Evolutionary conservation across 2,888 invertebrate genomes (phyloP), one percentile per base, ranked within the genome.

Genomic region (Lasioglossum zephyrum): DNA sequence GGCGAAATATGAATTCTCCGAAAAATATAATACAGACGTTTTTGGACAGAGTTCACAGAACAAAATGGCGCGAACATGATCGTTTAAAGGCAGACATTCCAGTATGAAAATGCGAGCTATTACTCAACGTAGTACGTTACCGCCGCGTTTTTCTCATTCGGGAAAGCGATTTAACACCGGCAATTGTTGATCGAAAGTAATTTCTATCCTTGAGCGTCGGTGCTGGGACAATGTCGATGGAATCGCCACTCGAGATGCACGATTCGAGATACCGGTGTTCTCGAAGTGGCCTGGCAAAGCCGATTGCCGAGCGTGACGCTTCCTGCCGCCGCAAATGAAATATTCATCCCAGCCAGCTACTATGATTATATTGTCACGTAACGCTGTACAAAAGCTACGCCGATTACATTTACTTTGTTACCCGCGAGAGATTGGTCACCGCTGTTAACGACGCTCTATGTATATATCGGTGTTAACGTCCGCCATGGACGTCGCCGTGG

Each of bases 341-440:
- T 90, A 93, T 93, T 93, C 92, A 93, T 87, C 60, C 2, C 41
- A 81, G 39, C 57, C 76, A 36, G 86, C 39, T 77, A 26, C 77
- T 70, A 77, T 81, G 85, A 87, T 91, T 91, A 90, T 73, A 79
- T 79, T 85, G 91, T 93, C 90, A 90, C 91, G 92, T 91, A 90
- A 92, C 82, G 73, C 76, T 44, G 53, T 63, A 53, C 63, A 78
- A 74, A 76, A 85, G 77, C 78, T 85, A 36, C 89, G 79, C 88
- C 88, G 92, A 93, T 93, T 93, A 92, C 92, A 92, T 92, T 93
- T 93, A 88, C 92, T 78, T 90, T 88, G 80, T 82, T 80, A 69
- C 47, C 69, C 22, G 26, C 69, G 74, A 63, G 41, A 77, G 76
- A 85, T 90, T 80, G 79, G 60, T 78, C 76, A 79, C 75, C 75